Conservation (phyloP, 2,113 vertebrate species). For the Ceyx cyanopectus region DNA sequence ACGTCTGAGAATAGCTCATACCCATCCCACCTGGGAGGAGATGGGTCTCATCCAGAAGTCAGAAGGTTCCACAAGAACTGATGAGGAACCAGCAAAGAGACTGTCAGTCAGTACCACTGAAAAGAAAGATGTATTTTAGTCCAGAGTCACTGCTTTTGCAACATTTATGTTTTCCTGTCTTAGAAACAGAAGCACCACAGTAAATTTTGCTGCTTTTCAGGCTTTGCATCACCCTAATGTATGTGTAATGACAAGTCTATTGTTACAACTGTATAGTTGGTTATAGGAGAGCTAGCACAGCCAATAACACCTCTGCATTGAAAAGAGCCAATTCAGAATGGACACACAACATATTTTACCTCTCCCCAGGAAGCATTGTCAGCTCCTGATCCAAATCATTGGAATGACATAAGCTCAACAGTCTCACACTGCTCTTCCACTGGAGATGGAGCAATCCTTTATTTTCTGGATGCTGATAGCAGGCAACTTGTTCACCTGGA, state of each 20-base stretch:
- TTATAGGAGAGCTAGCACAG: neutral
- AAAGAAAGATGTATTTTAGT: neutral
- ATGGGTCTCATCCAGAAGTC: neutral
- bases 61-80: neutral
- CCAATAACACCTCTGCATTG: neutral
- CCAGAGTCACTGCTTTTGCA: neutral
- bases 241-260: neutral
- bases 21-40: neutral
- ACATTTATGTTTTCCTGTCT: neutral
- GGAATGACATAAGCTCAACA: neutral
- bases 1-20: neutral
- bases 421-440: neutral
- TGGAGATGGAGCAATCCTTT: neutral
- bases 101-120: neutral
- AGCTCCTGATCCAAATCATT: neutral
- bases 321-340: neutral
- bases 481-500: neutral
- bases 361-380: neutral
- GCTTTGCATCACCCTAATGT: fast-evolving
- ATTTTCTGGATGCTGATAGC: neutral
- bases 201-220: neutral
- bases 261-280: neutral
- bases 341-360: neutral
- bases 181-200: neutral
- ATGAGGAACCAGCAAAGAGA: neutral